phyloP scores from a whole-genome alignment of 2,888 invertebrate genomes.

The Julus scanicus region DNA sequence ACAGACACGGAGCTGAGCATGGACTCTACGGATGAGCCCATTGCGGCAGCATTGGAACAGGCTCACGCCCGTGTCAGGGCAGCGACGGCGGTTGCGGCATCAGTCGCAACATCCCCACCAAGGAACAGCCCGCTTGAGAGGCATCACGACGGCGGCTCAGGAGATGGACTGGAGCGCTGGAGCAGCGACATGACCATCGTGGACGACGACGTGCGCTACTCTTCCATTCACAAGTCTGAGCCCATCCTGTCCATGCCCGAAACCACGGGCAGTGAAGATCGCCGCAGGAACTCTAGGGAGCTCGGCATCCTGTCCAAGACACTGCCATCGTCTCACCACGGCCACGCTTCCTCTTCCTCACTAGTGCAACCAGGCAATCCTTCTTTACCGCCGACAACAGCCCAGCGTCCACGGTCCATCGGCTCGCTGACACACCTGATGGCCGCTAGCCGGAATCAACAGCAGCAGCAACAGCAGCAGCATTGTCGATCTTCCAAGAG shows the following conservation, averaged over 20 bases:
- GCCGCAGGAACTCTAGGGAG: background rate
- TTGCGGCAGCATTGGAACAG: constrained; percentile 65
- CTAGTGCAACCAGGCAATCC: background rate
- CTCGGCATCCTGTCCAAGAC: constrained; percentile 38
- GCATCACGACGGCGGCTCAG: background rate
- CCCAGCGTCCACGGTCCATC: background rate
- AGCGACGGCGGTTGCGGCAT: background rate
- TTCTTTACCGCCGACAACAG: background rate
- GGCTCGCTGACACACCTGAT: constrained; percentile 36
- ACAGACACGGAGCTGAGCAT: constrained; percentile 70
- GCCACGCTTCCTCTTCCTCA: background rate
- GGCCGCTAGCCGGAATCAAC: constrained; percentile 45
- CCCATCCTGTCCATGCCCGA: constrained; percentile 52
- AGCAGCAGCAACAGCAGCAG: constrained; percentile 53
- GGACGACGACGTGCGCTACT: constrained; percentile 54
- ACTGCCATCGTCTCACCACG: background rate
- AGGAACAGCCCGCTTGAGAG: background rate
- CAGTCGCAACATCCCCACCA: background rate
- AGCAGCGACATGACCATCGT: constrained; percentile 57
- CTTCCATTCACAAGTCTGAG: constrained; percentile 52
- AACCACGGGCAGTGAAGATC: background rate
- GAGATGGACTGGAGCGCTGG: constrained; percentile 55
- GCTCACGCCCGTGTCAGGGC: constrained; percentile 17
- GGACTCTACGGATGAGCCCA: constrained; percentile 58
- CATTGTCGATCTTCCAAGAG: constrained; percentile 29